phyloP scores from a whole-genome alignment of 2,888 invertebrate species.

The Hypolimnas misippus region DNA sequence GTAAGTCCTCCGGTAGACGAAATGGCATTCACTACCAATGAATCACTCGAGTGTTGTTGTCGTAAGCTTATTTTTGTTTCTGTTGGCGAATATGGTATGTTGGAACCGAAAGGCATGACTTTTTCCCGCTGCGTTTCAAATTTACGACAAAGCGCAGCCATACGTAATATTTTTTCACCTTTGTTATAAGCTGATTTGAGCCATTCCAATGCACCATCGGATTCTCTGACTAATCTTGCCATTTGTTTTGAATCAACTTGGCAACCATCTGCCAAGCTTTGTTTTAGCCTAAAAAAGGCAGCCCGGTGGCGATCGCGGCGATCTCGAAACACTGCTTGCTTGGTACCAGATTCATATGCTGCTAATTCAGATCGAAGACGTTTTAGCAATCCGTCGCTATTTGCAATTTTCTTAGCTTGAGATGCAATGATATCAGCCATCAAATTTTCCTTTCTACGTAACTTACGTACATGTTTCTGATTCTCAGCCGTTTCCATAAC shows the following conservation, averaged over 20 bases:
- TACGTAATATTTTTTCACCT: constrained; percentile 78
- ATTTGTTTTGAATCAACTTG: constrained; percentile 60
- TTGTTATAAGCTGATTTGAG: constrained; percentile 68
- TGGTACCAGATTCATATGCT: constrained; percentile 75
- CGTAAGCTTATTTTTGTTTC: constrained; percentile 53
- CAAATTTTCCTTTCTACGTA: constrained; percentile 70
- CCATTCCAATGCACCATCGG: constrained; percentile 70
- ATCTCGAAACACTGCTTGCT: constrained; percentile 73
- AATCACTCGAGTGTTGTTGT: constrained; percentile 59
- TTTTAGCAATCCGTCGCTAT: constrained; percentile 64
- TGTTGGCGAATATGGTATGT: constrained; percentile 56
- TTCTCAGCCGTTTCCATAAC: constrained; percentile 68
- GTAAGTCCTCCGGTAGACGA: constrained; percentile 65
- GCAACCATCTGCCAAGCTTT: constrained; percentile 57
- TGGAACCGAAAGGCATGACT: constrained; percentile 67
- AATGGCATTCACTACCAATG: constrained; percentile 63
- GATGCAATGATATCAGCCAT: constrained; percentile 77
- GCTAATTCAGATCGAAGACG: constrained; percentile 65
- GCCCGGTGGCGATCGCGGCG: constrained; percentile 68
- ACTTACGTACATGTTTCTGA: constrained; percentile 69
- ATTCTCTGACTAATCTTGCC: constrained; percentile 60
- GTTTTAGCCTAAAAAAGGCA: constrained; percentile 65
- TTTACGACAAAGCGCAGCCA: constrained; percentile 82
- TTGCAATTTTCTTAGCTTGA: constrained; percentile 72
- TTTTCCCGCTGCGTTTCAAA: constrained; percentile 83